Evolutionary conservation across 2,888 invertebrate genomes (phyloP).

Genomic region (Spicauda simplicius): DNA sequence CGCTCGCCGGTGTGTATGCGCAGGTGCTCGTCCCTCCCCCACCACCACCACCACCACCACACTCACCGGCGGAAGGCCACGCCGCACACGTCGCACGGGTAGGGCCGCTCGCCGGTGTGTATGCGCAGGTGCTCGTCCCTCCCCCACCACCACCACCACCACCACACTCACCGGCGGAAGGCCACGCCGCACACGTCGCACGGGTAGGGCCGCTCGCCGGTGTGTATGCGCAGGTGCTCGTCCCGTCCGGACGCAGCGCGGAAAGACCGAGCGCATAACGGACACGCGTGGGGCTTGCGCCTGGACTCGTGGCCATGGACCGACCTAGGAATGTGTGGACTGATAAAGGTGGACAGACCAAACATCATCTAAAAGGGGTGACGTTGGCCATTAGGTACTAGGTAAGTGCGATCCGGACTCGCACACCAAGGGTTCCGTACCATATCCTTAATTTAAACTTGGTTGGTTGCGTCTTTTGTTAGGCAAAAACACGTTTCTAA

Average conservation of each 20-base stretch:
- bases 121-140: neutral
- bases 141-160: neutral
- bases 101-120: neutral
- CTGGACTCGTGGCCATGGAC: neutral
- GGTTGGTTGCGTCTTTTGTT: too few species aligned
- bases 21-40: conserved; percentile 44
- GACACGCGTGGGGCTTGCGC: neutral
- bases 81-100: too few species aligned
- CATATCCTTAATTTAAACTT: too few species aligned
- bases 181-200: conserved; percentile 66
- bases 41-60: too few species aligned
- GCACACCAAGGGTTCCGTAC: too few species aligned
- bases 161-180: neutral
- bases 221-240: conserved; percentile 56
- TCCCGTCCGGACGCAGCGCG: neutral
- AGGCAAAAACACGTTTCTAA: too few species aligned
- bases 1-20: conserved; percentile 43
- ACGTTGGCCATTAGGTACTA: too few species aligned
- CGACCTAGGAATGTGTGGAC: neutral
- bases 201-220: conserved; percentile 65
- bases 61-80: too few species aligned
- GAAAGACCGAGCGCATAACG: neutral
- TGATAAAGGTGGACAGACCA: too few species aligned
- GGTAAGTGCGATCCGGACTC: too few species aligned
- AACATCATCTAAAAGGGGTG: too few species aligned